Evolutionary conservation across 1,140 invertebrate species (phyloP), one percentile per base, ranked within the genome.

Genomic region (Gryon sp.): DNA sequence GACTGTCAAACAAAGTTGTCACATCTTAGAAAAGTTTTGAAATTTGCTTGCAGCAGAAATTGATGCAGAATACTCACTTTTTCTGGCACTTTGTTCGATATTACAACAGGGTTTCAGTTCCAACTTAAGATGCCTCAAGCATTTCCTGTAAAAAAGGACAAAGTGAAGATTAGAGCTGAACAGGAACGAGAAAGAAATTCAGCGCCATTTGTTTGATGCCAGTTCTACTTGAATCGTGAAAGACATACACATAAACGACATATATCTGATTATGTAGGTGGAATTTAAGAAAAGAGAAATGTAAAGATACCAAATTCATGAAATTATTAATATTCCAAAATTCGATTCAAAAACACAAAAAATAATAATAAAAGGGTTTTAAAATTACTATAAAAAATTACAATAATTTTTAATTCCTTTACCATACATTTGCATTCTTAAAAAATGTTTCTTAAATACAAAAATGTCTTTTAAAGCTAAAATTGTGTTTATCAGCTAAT

Each of bases 71-170:
- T 60, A 8, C 19, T 18, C 28, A 14, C 28, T 36, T 52, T 69
- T 60, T 45, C 16, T 40, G 15, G 24, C 43, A 53, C 66, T 70
- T 60, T 70, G 66, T 70, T 43, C 55, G 19, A 55, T 32, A 72
- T 53, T 53, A 72, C 22, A 22, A 36, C 38, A 62, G 20, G 36
- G 48, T 18, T 68, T 55, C 34, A 26, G 55, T 14, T 34, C 18
- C 16, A 12, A 48, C 57, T 72, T 55, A 63, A 72, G 57, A 50
- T 62, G 55, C 57, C 68, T 63, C 50, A n/a, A 72, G 57, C 68
- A 46, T 48, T 72, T 72, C 68, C 68, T 72, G 57, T 63, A 72
- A 72, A 72, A 22, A 46, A 70, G 66, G 66, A 72, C 57, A 72
- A 72, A 72, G 41, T 57, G 57, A 62, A 34, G 69, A 73, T 73